These are phyloP conservation scores for Rotaria socialis DNA, from an alignment of 2,888 invertebrate species.

Conservation along the genomic window DNA sequence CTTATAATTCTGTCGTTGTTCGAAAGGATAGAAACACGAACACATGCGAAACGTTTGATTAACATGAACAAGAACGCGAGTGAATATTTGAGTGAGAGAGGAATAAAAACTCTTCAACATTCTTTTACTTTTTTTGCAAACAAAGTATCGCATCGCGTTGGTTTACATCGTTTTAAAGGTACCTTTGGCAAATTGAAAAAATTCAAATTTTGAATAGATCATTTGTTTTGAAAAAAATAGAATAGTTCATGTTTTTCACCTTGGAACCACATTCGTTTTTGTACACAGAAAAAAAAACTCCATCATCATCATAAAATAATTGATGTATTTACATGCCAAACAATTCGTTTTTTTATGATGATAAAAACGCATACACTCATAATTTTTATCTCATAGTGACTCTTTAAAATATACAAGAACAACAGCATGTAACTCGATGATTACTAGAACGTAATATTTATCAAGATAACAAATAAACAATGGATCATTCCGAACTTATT, in stretches of 20 bases:
- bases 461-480: not conserved
- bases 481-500: constrained; percentile 77
- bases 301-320: not conserved
- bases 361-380: not conserved
- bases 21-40: not conserved
- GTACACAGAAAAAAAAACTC: not conserved
- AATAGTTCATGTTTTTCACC: not conserved
- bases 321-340: not conserved
- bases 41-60: not conserved
- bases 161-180: not conserved
- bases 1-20: not conserved
- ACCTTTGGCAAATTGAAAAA: constrained; percentile 1
- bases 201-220: not conserved
- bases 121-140: not conserved
- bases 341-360: not conserved
- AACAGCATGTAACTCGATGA: not conserved
- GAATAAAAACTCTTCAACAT: not conserved
- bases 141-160: not conserved
- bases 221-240: not conserved
- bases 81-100: not conserved
- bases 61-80: not conserved
- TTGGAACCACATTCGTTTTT: too few species aligned
- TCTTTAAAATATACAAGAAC: not conserved
- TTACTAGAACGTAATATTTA: not conserved
- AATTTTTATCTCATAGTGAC: not conserved